These are phyloP conservation scores for Scaptomyza cyrtandrae DNA, from an alignment of 2,888 invertebrate species.

Conservation along the genomic window DNA sequence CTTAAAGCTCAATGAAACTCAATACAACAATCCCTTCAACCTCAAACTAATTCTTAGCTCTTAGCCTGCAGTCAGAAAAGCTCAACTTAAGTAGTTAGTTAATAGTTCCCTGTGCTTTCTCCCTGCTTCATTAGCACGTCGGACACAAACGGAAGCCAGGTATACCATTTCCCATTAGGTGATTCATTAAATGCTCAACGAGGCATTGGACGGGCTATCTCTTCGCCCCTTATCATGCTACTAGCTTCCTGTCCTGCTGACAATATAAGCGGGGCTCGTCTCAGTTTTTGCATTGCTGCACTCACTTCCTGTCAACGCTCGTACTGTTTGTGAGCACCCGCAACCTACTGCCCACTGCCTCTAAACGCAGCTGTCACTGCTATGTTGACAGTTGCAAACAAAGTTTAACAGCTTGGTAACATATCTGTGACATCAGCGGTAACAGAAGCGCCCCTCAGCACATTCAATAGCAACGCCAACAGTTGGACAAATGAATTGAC, in stretches of 20 bases:
- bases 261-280: slow-evolving; percentile 40
- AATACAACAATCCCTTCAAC: background rate
- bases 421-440: slow-evolving; percentile 61
- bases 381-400: slow-evolving; percentile 64
- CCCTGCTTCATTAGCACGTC: background rate
- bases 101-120: background rate
- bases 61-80: slow-evolving; percentile 6
- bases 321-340: too few relatives aligned
- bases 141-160: slow-evolving; percentile 63
- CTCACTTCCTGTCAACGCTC: slow-evolving; percentile 59
- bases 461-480: slow-evolving; percentile 1
- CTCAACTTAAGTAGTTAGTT: background rate
- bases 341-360: background rate
- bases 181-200: slow-evolving; percentile 74
- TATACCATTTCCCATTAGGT: slow-evolving; percentile 73
- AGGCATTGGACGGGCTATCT: slow-evolving; percentile 12
- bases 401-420: slow-evolving; percentile 56
- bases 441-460: slow-evolving; percentile 24
- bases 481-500: slow-evolving; percentile 59
- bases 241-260: slow-evolving; percentile 28
- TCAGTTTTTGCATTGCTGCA: slow-evolving; percentile 51
- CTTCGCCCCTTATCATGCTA: background rate
- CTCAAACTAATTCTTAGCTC: background rate
- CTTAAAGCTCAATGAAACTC: slow-evolving; percentile 1
- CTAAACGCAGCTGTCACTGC: slow-evolving; percentile 59